phyloP scores from a whole-genome alignment of 2,888 invertebrate genomes.

The Morpho helenor region DNA sequence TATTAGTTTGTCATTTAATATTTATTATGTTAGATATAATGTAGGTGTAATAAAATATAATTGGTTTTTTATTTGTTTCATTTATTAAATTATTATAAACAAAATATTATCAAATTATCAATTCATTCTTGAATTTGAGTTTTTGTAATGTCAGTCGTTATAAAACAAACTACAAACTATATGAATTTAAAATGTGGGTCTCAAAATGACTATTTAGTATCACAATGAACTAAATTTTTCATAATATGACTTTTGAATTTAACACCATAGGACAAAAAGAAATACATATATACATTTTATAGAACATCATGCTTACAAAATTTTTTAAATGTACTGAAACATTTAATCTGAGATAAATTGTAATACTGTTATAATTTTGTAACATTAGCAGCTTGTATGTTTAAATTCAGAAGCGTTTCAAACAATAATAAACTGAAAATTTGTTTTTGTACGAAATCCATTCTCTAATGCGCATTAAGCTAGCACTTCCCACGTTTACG shows the following conservation, averaged over 20 bases:
- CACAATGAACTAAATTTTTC: too few species aligned
- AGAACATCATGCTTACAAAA: background rate
- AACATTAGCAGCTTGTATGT: conserved; percentile 12
- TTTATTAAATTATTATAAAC: background rate
- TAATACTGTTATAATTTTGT: conserved; percentile 9
- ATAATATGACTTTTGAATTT: too few species aligned
- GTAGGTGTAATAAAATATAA: background rate
- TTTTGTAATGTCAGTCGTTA: too few species aligned
- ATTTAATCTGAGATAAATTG: background rate
- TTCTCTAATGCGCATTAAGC: conserved; percentile 48
- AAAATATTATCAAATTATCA: too few species aligned
- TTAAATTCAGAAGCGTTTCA: conserved; percentile 15
- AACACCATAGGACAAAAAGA: too few species aligned
- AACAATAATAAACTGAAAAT: conserved; percentile 26
- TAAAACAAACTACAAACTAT: background rate
- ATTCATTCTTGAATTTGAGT: too few species aligned
- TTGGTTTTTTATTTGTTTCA: background rate
- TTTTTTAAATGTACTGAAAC: too few species aligned
- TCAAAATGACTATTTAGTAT: too few species aligned
- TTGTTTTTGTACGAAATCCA: conserved; percentile 32
- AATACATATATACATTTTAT: background rate
- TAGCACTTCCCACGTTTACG: conserved; percentile 50
- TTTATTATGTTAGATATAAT: conserved; percentile 2
- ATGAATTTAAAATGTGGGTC: background rate
- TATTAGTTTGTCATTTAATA: conserved; percentile 34